Conservation (phyloP, 2,888 invertebrate genomes). For the Strigamia transsilvanica region DNA sequence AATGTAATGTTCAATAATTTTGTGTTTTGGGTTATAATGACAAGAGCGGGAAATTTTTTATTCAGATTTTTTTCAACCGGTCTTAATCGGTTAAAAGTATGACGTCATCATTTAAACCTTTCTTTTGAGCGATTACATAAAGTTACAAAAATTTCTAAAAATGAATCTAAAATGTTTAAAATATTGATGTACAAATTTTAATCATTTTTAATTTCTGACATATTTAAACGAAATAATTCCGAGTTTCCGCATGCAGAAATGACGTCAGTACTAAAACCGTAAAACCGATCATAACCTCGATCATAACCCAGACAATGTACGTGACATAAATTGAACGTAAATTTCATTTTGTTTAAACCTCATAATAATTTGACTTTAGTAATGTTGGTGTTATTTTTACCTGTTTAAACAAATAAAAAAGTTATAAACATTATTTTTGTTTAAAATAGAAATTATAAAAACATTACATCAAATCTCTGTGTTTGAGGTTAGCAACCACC, state of each 20-base stretch:
- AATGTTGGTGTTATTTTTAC: not conserved
- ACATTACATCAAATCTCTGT: not conserved
- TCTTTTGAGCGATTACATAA: no score
- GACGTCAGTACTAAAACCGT: no score
- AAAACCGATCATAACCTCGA: no score
- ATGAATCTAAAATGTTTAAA: no score
- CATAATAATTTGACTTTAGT: not conserved
- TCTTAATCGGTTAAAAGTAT: not conserved
- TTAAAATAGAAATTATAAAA: not conserved
- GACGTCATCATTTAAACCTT: not conserved
- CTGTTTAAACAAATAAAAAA: not conserved
- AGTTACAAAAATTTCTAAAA: not conserved
- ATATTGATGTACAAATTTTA: no score
- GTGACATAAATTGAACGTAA: not conserved
- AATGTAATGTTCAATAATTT: not conserved
- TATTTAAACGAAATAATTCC: no score
- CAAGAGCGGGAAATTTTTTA: constrained; percentile 32
- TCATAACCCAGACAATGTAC: no score
- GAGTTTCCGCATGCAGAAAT: no score
- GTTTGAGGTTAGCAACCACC: constrained; percentile 22
- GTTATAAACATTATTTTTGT: not conserved
- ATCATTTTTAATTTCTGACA: no score
- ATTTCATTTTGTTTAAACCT: not conserved
- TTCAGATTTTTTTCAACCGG: constrained; percentile 24
- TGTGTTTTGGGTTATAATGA: not conserved